Evolutionary conservation across 35 echinoderm and acorn worm genomes (phyloP), one percentile per base, ranked within the genome.

Genomic region (Diadema setosum): DNA sequence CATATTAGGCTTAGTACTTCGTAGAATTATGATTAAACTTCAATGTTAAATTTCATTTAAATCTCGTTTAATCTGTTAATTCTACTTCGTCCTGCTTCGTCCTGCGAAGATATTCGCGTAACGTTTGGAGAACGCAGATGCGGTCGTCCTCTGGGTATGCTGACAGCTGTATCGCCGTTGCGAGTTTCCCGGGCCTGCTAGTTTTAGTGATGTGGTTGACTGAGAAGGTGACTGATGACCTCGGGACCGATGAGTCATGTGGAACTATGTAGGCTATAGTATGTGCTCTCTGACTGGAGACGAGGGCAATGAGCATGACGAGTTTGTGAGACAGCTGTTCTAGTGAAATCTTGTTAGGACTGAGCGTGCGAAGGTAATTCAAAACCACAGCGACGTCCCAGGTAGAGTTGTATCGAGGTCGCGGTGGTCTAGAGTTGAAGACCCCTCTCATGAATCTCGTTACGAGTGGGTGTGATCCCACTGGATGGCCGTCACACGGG

Each of bases 381-480:
- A 90, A 48, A 12, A 90, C 80, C 11, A 23, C 41, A 23, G 49
- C 37, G 9, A 67, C 58, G 42, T 84, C 81, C 88, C 88, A 90
- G 20, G 43, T 87, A 43, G 24, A 46, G 5, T 31, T 36, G 36
- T 35, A 58, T 20, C 88, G 20, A 69, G 61, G 61, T 7, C 41
- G 24, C 25, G 81, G 42, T 85, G 89, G 89, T 25, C 46, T 14
- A 1, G 63, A 23, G n/a, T 91, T 67, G 18, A 80, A 91, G 42
- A 86, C 50, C n/a, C 90, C 90, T 59, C 70, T 91, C 42, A 91
- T 46, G 56, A 91, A 91, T 15, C 90, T 55, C 33, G 56, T 9
- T 29, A 91, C 33, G 2, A 91, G 49, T 16, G 65, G 90, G 31
- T 91, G 23, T 15, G 45, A 39, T 16, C 83, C 67, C 27, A 91